Conservation (phyloP, 2,797 vertebrate species). For the Fistularia tabacaria region DNA sequence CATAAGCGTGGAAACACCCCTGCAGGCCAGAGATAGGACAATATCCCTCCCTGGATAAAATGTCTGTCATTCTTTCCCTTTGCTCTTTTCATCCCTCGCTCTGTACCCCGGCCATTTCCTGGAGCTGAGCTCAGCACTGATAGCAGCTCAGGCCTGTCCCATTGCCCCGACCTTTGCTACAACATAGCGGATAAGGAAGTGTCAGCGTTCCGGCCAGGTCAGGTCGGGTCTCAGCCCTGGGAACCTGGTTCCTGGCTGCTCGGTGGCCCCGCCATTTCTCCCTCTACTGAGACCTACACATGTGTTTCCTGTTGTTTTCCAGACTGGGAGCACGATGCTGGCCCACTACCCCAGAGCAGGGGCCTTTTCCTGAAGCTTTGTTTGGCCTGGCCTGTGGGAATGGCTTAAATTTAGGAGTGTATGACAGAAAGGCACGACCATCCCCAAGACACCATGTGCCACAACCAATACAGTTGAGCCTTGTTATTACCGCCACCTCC, state of each 20-base stretch:
- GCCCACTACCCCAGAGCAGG: constrained; percentile 66
- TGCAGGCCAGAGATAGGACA: constrained; percentile 20
- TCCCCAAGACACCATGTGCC: constrained; percentile 41
- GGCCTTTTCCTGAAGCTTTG: constrained; percentile 85
- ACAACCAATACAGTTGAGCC: constrained; percentile 39
- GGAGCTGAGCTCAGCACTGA: constrained; percentile 59
- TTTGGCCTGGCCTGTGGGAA: constrained; percentile 78
- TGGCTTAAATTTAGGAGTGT: constrained; percentile 75
- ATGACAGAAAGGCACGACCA: constrained; percentile 37
- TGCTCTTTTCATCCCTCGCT: constrained; percentile 33
- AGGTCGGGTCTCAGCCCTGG: constrained; percentile 42
- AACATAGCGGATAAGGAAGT: constrained; percentile 67
- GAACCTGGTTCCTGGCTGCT: constrained; percentile 46
- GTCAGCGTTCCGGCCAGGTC: constrained; percentile 55
- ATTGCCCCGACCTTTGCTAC: constrained; percentile 42
- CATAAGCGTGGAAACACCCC: constrained; percentile 43
- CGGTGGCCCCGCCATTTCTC: constrained; percentile 49
- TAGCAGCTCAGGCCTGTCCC: constrained; percentile 35
- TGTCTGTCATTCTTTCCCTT: constrained; percentile 24
- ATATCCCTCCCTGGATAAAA: constrained; percentile 27
- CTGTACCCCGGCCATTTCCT: constrained; percentile 47
- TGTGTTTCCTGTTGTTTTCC: constrained; percentile 92
- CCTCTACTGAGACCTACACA: constrained; percentile 73
- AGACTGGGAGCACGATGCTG: constrained; percentile 54
- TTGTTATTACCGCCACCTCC: constrained; percentile 22